Conservation (phyloP, 2,113 vertebrate species). For the Rhodinocichla rosea region DNA sequence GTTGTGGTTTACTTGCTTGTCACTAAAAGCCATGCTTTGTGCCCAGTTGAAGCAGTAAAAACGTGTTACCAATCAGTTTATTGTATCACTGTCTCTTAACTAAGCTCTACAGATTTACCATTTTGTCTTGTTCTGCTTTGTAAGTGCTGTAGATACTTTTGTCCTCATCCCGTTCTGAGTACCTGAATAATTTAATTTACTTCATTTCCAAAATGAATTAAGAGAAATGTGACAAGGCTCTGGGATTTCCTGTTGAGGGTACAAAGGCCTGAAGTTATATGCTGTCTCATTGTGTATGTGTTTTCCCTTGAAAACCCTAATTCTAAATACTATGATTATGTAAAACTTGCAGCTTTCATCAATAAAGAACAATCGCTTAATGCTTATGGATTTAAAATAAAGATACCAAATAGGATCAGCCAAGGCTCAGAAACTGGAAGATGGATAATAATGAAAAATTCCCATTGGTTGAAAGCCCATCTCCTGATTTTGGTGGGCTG, state of each 20-base stretch:
- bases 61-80: neutral
- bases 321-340: neutral
- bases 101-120: neutral
- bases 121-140: neutral
- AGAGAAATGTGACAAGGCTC: neutral
- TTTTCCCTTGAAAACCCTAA: neutral
- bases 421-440: neutral
- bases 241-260: neutral
- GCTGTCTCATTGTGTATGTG: neutral
- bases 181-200: neutral
- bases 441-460: neutral
- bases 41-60: neutral
- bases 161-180: neutral
- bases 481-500: neutral
- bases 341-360: neutral
- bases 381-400: neutral
- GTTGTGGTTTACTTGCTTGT: neutral
- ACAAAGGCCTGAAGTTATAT: neutral
- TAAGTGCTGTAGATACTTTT: neutral
- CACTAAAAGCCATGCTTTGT: neutral
- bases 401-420: neutral
- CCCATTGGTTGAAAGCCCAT: neutral
- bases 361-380: neutral
- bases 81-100: neutral
- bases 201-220: neutral